phyloP scores from a whole-genome alignment of 2,888 invertebrate species.

The Caenorhabditis sinica region DNA sequence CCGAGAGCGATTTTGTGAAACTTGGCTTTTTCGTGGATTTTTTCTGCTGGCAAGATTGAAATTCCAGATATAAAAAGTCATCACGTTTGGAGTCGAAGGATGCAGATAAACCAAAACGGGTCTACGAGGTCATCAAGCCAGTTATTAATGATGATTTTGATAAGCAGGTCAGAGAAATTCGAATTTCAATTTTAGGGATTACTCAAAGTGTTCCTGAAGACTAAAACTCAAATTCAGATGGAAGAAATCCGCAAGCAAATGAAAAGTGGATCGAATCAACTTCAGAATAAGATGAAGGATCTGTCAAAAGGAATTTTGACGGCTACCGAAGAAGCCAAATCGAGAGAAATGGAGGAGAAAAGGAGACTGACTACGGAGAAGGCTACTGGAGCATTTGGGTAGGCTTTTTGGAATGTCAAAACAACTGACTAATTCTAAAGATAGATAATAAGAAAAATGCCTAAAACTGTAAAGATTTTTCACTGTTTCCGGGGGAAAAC shows the following conservation, averaged over 20 bases:
- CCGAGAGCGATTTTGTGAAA: background rate
- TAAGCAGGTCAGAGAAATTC: constrained; percentile 74
- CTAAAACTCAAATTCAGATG: constrained; percentile 73
- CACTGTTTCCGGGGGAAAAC: no score
- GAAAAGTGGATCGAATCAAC: constrained; percentile 76
- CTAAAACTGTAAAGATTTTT: no score
- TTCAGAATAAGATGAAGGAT: constrained; percentile 76
- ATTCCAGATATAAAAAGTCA: constrained; percentile 78
- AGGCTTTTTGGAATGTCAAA: constrained; percentile 14
- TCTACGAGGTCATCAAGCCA: constrained; percentile 80
- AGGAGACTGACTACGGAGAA: constrained; percentile 55
- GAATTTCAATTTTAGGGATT: background rate
- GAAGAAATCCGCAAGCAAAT: constrained; percentile 81
- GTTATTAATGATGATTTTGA: constrained; percentile 82
- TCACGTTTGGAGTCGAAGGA: constrained; percentile 62
- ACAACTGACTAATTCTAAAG: no score
- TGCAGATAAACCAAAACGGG: constrained; percentile 74
- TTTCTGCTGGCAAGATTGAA: constrained; percentile 1
- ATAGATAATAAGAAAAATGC: no score
- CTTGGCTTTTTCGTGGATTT: background rate
- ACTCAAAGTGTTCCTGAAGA: no score
- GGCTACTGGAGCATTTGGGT: constrained; percentile 67
- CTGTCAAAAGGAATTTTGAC: constrained; percentile 70
- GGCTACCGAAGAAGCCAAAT: constrained; percentile 68
- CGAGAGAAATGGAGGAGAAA: constrained; percentile 67